Percentiles rank a stretch among this genome's conserved stretches.
phyloP scores from a whole-genome alignment of 2,888 invertebrate genomes.

The Diloba caeruleocephala region DNA sequence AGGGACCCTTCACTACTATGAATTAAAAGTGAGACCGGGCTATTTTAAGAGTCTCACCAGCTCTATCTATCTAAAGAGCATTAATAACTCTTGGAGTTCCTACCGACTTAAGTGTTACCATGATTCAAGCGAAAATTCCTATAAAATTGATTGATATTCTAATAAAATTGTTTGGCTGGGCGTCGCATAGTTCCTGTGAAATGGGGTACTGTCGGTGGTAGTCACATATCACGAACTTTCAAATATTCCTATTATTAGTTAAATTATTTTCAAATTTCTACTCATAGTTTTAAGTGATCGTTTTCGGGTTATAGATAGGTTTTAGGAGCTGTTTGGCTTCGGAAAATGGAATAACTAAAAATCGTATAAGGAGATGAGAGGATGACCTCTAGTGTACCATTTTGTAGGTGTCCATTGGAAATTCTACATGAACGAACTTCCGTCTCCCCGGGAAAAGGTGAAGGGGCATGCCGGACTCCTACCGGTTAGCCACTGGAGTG shows the following conservation, averaged over 20 bases:
- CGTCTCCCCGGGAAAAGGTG: too few species aligned
- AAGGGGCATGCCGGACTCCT: too few species aligned
- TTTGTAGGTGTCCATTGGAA: too few species aligned
- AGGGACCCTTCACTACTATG: too few species aligned
- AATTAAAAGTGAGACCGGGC: constrained; percentile 5
- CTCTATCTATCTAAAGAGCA: constrained; percentile 28
- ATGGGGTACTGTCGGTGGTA: constrained; percentile 23
- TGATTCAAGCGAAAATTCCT: constrained; percentile 32
- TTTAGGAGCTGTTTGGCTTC: too few species aligned
- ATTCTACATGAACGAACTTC: too few species aligned
- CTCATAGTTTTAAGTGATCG: neutral
- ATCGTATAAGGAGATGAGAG: too few species aligned
- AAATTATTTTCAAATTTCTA: constrained; percentile 20
- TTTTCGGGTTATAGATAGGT: too few species aligned
- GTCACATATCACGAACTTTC: constrained; percentile 10
- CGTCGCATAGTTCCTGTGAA: constrained; percentile 47
- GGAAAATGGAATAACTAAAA: too few species aligned
- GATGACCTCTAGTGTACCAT: too few species aligned
- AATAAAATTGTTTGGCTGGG: constrained; percentile 49
- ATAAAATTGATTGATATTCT: constrained; percentile 56
- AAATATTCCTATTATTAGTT: constrained; percentile 31
- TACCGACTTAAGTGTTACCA: constrained; percentile 37
- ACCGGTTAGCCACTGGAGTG: too few species aligned
- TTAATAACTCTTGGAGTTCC: constrained; percentile 24
- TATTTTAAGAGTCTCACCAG: constrained; percentile 6